These are phyloP conservation scores for Parauchenoglanis punctatus DNA, from an alignment of 2,797 vertebrate species.

Conservation along the genomic window DNA sequence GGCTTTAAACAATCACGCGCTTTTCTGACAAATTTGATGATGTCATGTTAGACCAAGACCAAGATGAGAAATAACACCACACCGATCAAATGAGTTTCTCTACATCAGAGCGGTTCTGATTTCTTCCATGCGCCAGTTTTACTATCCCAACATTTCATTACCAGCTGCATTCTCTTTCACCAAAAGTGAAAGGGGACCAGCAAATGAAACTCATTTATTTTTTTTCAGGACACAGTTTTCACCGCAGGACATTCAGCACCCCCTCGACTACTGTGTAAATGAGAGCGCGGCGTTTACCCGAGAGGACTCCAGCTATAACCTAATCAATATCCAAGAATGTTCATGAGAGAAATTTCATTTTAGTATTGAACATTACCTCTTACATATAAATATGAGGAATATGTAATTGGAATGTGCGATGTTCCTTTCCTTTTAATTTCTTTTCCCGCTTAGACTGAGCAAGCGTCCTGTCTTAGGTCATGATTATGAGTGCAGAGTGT, in stretches of 20 bases:
- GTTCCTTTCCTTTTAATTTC: conserved; percentile 32
- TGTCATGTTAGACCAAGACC: not conserved
- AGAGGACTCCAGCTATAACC: conserved; percentile 34
- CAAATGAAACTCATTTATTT: conserved; percentile 43
- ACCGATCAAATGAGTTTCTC: not conserved
- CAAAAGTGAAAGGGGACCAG: conserved; percentile 17
- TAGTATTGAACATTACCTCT: conserved; percentile 40
- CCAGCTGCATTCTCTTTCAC: conserved; percentile 16
- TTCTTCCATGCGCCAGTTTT: not conserved
- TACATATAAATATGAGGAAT: conserved; percentile 31
- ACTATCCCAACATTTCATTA: conserved; percentile 32
- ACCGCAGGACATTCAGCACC: conserved; percentile 9
- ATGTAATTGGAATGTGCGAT: not conserved
- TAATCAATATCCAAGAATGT: conserved; percentile 42
- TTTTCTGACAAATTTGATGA: not conserved
- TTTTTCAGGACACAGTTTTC: conserved; percentile 40
- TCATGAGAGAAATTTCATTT: conserved; percentile 42
- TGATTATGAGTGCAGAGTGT: conserved; percentile 41
- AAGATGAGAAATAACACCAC: not conserved
- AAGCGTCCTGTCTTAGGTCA: conserved; percentile 30
- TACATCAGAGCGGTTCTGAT: not conserved
- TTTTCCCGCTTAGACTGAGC: conserved; percentile 32
- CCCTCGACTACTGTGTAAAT: conserved; percentile 44
- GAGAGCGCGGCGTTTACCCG: conserved; percentile 24
- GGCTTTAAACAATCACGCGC: not conserved